Percentiles rank a stretch among this genome's conserved stretches.
These are phyloP conservation scores for Drosophila arizonae DNA, from an alignment of 1,140 invertebrate genomes.

Conservation along the genomic window DNA sequence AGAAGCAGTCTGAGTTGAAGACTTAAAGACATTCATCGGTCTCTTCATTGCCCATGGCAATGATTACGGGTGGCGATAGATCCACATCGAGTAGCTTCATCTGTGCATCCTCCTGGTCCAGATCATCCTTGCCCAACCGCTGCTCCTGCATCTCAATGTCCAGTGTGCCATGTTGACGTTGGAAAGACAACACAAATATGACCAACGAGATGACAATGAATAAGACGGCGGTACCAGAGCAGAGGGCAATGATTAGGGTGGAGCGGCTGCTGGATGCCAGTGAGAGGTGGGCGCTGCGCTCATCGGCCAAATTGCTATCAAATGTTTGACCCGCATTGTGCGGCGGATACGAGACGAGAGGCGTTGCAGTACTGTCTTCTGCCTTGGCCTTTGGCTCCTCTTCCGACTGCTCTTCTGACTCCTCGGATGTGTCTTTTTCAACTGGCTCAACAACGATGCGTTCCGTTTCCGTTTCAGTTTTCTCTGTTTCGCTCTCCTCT, in stretches of 20 bases:
- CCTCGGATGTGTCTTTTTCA: constrained; percentile 36
- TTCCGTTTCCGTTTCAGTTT: constrained; percentile 10
- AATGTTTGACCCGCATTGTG: constrained; percentile 67
- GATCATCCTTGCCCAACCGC: constrained; percentile 68
- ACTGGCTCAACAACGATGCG: constrained; percentile 7
- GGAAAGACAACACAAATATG: constrained; percentile 74
- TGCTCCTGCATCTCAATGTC: constrained; percentile 81
- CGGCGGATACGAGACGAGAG: constrained; percentile 68
- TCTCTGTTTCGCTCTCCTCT: constrained; percentile 15
- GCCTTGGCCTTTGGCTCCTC: constrained; percentile 48
- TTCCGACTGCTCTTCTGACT: constrained; percentile 22
- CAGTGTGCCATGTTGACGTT: constrained; percentile 71
- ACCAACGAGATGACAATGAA: constrained; percentile 69
- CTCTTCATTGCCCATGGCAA: constrained; percentile 61
- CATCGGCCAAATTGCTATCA: constrained; percentile 70
- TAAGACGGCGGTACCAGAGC: constrained; percentile 67
- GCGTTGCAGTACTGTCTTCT: constrained; percentile 67
- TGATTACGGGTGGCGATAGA: constrained; percentile 54
- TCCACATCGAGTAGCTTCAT: constrained; percentile 74
- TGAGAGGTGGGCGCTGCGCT: constrained; percentile 54
- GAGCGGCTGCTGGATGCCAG: constrained; percentile 55
- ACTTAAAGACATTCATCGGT: constrained; percentile 70
- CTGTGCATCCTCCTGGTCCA: constrained; percentile 74
- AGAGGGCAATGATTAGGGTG: constrained; percentile 67
- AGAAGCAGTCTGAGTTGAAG: constrained; percentile 7